A percentile compares a stretch with the other conserved stretches of the same genome.
Conservation (phyloP, 2,113 vertebrate species). For the Albula goreensis region DNA sequence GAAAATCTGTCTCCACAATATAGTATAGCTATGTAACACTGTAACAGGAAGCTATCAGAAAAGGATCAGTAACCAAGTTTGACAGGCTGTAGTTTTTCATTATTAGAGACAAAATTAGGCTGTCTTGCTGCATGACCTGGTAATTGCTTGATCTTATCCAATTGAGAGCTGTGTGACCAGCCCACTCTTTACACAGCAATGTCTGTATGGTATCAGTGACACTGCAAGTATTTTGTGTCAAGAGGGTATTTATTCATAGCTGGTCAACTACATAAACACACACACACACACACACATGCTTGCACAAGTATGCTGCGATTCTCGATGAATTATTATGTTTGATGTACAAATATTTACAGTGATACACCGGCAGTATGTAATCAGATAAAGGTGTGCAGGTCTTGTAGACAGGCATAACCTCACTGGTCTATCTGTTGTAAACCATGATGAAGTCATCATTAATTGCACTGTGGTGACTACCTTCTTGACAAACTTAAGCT, state of each 20-base stretch:
- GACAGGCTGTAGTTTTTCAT: too few relatives aligned
- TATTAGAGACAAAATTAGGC: too few relatives aligned
- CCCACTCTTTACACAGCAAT: too few relatives aligned
- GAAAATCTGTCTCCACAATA: neutral
- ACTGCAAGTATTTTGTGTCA: neutral
- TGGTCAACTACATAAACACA: slow-evolving; percentile 9
- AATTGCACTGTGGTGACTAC: neutral
- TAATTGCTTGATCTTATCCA: too few relatives aligned
- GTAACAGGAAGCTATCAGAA: neutral
- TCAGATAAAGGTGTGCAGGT: slow-evolving; percentile 40
- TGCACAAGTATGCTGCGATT: neutral
- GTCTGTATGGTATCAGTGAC: too few relatives aligned
- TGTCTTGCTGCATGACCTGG: too few relatives aligned
- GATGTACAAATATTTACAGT: slow-evolving; percentile 70
- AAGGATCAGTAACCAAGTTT: too few relatives aligned
- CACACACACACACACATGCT: slow-evolving; percentile 23
- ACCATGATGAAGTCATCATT: too few relatives aligned
- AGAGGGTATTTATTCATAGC: neutral
- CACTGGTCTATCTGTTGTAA: neutral
- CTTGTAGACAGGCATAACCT: neutral
- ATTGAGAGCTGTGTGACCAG: too few relatives aligned
- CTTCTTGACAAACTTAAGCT: neutral
- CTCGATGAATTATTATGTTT: slow-evolving; percentile 53
- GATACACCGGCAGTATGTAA: slow-evolving; percentile 51
- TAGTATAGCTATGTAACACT: neutral